Percentiles rank a stretch among this genome's conserved stretches.
Evolutionary conservation across 92 coral and sea anemone genomes (phyloP).

Genomic region (Phymanthus crucifer): DNA sequence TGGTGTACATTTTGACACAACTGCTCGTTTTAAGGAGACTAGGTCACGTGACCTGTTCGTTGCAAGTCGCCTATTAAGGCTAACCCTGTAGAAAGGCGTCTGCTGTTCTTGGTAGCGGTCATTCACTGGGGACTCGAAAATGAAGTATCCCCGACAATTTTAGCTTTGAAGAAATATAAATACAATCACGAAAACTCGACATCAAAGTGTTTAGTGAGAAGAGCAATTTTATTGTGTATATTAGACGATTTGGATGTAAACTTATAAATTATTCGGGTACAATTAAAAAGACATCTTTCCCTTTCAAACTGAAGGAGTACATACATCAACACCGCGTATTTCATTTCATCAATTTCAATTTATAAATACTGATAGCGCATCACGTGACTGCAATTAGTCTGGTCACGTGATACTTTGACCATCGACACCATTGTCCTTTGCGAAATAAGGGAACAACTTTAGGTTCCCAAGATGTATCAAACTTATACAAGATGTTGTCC

Average conservation of each 20-base stretch:
- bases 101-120: no score
- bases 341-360: background rate
- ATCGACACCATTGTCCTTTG: background rate
- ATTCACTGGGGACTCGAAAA: no score
- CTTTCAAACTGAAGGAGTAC: background rate
- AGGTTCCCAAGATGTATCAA: no score
- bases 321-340: background rate
- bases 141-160: no score
- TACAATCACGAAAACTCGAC: background rate
- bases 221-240: slow-evolving; percentile 7
- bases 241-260: slow-evolving; percentile 28
- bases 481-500: no score
- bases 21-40: no score
- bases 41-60: no score
- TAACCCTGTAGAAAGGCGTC: no score
- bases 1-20: no score
- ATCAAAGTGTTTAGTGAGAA: background rate
- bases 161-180: no score
- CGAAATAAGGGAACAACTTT: background rate
- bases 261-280: slow-evolving; percentile 7
- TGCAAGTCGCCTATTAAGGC: no score
- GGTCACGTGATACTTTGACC: background rate
- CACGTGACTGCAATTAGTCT: background rate
- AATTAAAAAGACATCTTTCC: background rate
- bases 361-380: background rate